These are phyloP conservation scores for Porites lutea DNA, from an alignment of 64 coral and sea anemone species.

Conservation along the genomic window DNA sequence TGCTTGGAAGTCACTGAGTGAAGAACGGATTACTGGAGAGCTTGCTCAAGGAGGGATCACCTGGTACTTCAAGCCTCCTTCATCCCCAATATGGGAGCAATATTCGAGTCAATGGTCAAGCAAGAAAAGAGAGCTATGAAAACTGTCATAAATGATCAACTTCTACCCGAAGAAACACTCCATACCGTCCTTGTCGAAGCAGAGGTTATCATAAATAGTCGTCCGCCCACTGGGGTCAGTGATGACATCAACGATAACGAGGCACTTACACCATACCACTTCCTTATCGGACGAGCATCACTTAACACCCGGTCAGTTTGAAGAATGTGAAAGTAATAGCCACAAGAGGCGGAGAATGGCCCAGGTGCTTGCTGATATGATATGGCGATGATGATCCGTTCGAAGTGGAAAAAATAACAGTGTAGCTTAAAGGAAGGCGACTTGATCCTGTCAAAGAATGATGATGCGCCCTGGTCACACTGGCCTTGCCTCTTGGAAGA, in stretches of 20 bases:
- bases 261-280: slow-evolving; percentile 15
- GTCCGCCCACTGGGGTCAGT: slow-evolving; percentile 17
- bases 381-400: slow-evolving; percentile 30
- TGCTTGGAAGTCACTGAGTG: neutral
- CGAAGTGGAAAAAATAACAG: slow-evolving; percentile 53
- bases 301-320: slow-evolving; percentile 42
- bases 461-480: neutral
- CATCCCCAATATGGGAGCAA: slow-evolving; percentile 27
- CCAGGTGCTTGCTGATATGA: slow-evolving; percentile 5
- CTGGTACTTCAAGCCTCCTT: slow-evolving; percentile 40
- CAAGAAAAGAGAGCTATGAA: slow-evolving; percentile 32
- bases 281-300: slow-evolving; percentile 38
- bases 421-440: slow-evolving; percentile 28
- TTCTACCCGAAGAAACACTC: slow-evolving; percentile 13
- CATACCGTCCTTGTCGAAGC: slow-evolving; percentile 37
- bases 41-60: slow-evolving; percentile 1
- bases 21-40: neutral
- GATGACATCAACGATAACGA: slow-evolving; percentile 30
- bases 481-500: slow-evolving; percentile 45
- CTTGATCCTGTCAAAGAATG: neutral
- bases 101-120: slow-evolving; percentile 49
- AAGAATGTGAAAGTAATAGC: neutral
- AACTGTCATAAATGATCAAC: neutral
- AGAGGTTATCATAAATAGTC: slow-evolving; percentile 30
- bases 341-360: slow-evolving; percentile 9